Evolutionary conservation across 1,140 invertebrate species (phyloP).

Genomic region (Panagrolaimus sp.): DNA sequence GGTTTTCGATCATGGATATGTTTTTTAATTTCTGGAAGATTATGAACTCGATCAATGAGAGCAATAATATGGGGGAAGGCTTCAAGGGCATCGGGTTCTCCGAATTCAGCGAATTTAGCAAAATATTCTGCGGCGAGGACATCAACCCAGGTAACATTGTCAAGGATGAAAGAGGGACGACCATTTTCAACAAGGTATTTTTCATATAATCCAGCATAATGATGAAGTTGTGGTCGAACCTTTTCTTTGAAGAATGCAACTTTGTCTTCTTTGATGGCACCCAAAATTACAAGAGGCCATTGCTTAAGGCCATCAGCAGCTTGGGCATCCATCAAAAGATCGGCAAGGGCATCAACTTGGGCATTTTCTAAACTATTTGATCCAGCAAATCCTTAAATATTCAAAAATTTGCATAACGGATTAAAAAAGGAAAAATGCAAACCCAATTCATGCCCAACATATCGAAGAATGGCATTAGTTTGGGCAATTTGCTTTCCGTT

Average conservation of each 20-base stretch:
- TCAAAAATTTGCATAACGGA: too few species aligned
- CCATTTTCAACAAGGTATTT: conserved; percentile 7
- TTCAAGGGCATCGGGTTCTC: background rate
- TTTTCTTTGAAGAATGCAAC: conserved; percentile 3
- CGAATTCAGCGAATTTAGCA: background rate
- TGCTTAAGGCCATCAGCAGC: background rate
- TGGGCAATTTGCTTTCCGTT: conserved; percentile 55
- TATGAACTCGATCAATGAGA: background rate
- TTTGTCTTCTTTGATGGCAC: background rate
- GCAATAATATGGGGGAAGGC: conserved; percentile 6
- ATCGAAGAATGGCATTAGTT: conserved; percentile 49
- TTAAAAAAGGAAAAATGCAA: too few species aligned
- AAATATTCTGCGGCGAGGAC: background rate
- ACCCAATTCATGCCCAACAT: conserved; percentile 53
- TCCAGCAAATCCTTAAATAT: background rate
- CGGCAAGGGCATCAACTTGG: conserved; percentile 1
- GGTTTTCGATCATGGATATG: too few species aligned
- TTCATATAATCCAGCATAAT: conserved; percentile 9
- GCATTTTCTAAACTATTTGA: background rate
- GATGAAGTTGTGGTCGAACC: background rate
- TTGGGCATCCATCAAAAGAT: background rate
- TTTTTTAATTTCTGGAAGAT: background rate
- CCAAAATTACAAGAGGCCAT: background rate
- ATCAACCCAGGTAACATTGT: background rate
- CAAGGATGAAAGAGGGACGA: background rate